Conservation (phyloP, 2,113 vertebrate genomes). For the Myrmecophaga tridactyla region DNA sequence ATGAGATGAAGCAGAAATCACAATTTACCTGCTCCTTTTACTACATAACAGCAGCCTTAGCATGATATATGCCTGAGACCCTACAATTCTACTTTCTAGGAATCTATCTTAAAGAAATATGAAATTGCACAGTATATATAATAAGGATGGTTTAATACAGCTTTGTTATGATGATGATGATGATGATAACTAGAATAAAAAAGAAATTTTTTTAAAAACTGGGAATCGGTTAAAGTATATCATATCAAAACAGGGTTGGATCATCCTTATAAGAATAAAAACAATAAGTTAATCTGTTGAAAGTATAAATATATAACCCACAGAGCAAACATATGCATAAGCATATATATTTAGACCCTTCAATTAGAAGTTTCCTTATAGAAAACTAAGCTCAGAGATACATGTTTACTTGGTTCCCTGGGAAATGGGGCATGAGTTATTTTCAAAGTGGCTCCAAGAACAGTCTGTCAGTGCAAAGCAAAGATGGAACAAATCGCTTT, state of each 20-base stretch:
- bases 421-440: not conserved
- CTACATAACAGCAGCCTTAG: not conserved
- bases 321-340: not conserved
- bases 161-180: not conserved
- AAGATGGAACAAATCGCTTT: conserved; percentile 74
- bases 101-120: conserved; percentile 35
- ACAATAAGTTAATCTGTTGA: not conserved
- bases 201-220: not conserved
- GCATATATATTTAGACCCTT: not conserved
- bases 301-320: not conserved
- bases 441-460: conserved; percentile 40
- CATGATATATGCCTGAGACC: conserved; percentile 16
- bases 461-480: conserved; percentile 55
- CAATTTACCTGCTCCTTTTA: not conserved
- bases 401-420: not conserved
- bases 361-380: conserved; percentile 32
- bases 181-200: not conserved
- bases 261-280: conserved; percentile 16
- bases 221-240: not conserved
- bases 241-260: not conserved
- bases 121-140: not conserved
- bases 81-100: conserved; percentile 50
- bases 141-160: not conserved
- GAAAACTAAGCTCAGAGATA: conserved; percentile 44
- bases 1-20: conserved; percentile 16